These are phyloP conservation scores for Elmis aenea DNA, from an alignment of 2,888 invertebrate species.

Conservation along the genomic window DNA sequence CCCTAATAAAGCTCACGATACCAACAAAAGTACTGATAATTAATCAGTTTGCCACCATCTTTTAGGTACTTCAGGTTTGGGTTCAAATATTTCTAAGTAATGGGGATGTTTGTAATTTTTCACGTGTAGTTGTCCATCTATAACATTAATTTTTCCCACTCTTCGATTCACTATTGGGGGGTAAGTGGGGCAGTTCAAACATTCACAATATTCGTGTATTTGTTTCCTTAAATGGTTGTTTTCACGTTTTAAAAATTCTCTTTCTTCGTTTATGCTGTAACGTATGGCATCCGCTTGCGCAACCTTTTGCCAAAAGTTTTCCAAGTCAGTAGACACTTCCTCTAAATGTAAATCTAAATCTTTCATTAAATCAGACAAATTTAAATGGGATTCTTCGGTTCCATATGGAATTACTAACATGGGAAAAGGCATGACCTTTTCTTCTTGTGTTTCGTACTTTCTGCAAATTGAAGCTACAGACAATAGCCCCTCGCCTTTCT, in stretches of 20 bases:
- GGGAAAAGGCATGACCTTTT: constrained; percentile 48
- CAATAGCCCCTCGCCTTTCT: constrained; percentile 57
- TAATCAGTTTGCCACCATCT: no score
- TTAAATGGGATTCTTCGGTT: neutral
- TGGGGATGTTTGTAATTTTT: constrained; percentile 10
- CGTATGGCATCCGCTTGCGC: constrained; percentile 35
- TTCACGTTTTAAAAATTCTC: constrained; percentile 34
- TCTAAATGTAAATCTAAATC: no score
- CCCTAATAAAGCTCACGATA: no score
- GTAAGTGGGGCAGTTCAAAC: constrained; percentile 21
- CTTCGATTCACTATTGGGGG: neutral
- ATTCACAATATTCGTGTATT: constrained; percentile 33
- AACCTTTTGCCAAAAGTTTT: constrained; percentile 37
- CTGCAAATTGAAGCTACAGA: constrained; percentile 60
- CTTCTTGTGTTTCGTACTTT: constrained; percentile 61
- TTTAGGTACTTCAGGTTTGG: neutral
- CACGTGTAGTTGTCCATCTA: constrained; percentile 15
- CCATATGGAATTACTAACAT: neutral
- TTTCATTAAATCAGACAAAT: neutral
- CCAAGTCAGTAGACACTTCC: constrained; percentile 1
- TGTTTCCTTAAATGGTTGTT: constrained; percentile 31
- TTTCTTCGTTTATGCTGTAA: constrained; percentile 37
- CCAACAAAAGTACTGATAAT: no score
- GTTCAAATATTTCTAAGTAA: neutral
- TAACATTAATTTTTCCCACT: constrained; percentile 7